Percentiles rank a stretch among this genome's conserved stretches.
Evolutionary conservation across 2,797 vertebrate genomes (phyloP).

Genomic region (Bovichtus diacanthus): DNA sequence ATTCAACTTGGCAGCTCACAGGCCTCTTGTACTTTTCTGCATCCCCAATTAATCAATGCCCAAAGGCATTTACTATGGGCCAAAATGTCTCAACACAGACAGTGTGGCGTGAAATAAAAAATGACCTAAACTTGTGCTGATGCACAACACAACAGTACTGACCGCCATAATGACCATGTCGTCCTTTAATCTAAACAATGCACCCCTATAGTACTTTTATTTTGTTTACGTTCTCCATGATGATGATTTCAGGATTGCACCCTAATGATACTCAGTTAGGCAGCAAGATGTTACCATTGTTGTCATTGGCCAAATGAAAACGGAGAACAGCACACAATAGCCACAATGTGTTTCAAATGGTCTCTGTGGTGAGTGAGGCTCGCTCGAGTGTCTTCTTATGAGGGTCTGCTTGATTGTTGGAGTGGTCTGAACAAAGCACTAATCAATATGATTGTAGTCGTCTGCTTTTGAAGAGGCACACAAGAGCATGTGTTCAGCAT

Average conservation of each 20-base stretch:
- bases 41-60: conserved; percentile 39
- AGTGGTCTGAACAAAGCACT: conserved; percentile 77
- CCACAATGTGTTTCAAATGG: conserved; percentile 63
- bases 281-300: conserved; percentile 55
- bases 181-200: conserved; percentile 42
- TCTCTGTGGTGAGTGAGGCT: conserved; percentile 52
- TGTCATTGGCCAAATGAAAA: conserved; percentile 64
- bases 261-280: conserved; percentile 60
- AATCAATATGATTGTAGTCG: conserved; percentile 81
- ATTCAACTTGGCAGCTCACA: conserved; percentile 43
- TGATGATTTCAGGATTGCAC: conserved; percentile 58
- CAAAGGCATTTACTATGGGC: conserved; percentile 16
- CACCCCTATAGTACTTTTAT: conserved; percentile 37
- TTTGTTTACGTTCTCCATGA: conserved; percentile 41
- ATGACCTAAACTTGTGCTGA: conserved; percentile 9
- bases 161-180: conserved; percentile 24
- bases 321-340: conserved; percentile 37
- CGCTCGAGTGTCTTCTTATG: conserved; percentile 65
- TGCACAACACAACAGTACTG: conserved; percentile 3
- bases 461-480: conserved; percentile 73
- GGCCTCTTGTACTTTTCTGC: conserved; percentile 18
- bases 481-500: conserved; percentile 65
- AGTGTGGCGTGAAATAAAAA: conserved; percentile 23
- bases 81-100: conserved; percentile 12
- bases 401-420: conserved; percentile 77